Conservation (phyloP, 2,113 vertebrate genomes). For the Abramis brama region DNA sequence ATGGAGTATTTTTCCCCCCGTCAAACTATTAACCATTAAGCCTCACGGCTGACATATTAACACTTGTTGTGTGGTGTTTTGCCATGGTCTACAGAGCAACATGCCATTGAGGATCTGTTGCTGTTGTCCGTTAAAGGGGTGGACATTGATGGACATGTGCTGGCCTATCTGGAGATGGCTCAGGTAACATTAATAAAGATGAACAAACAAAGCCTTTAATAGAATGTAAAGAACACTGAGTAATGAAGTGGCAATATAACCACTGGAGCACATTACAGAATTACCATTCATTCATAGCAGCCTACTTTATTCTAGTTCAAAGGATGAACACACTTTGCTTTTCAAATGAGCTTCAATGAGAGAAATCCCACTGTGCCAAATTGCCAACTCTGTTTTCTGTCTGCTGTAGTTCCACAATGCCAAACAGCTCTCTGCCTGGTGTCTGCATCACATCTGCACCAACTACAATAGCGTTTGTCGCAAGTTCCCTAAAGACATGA, state of each 20-base stretch:
- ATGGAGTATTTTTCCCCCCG: not conserved
- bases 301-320: conserved; percentile 41
- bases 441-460: conserved; percentile 91
- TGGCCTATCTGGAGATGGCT: conserved; percentile 86
- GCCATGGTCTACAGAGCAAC: conserved; percentile 76
- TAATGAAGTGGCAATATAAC: conserved; percentile 32
- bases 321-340: conserved; percentile 44
- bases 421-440: conserved; percentile 85
- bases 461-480: conserved; percentile 91
- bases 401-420: conserved; percentile 84
- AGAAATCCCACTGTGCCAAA: conserved; percentile 41
- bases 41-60: conserved; percentile 31
- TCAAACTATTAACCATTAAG: conserved; percentile 21
- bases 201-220: conserved; percentile 8
- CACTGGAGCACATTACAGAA: conserved; percentile 39
- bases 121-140: conserved; percentile 77
- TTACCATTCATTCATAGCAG: conserved; percentile 49
- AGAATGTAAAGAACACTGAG: conserved; percentile 24
- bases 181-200: conserved; percentile 74
- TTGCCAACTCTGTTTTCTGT: conserved; percentile 40
- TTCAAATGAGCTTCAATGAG: conserved; percentile 50
- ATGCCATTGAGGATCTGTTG: conserved; percentile 85
- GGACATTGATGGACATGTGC: conserved; percentile 86
- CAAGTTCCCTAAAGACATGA: conserved; percentile 91
- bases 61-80: conserved; percentile 21